Conservation (phyloP, 2,797 vertebrate genomes). For the Morus bassanus region DNA sequence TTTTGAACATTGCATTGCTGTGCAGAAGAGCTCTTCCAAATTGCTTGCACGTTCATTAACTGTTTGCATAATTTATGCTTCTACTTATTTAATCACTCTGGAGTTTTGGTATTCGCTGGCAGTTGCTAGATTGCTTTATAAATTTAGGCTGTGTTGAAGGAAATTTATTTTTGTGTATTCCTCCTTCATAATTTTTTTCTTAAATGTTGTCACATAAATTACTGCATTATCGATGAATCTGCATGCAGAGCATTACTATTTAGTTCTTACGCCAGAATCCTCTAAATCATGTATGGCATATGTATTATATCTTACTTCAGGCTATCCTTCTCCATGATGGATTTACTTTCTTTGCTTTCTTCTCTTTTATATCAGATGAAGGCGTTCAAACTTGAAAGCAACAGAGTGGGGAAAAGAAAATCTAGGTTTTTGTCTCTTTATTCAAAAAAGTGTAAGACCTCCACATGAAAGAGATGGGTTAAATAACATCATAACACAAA, state of each 20-base stretch:
- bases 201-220: constrained; percentile 58
- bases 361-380: constrained; percentile 7
- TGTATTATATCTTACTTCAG: constrained; percentile 54
- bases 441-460: neutral
- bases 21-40: neutral
- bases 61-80: constrained; percentile 7
- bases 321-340: neutral
- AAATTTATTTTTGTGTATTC: constrained; percentile 56
- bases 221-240: constrained; percentile 18
- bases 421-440: neutral
- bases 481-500: neutral
- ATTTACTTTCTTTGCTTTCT: constrained; percentile 10
- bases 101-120: constrained; percentile 6
- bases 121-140: constrained; percentile 64
- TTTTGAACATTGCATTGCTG: neutral
- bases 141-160: constrained; percentile 47
- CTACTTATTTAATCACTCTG: constrained; percentile 32
- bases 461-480: neutral
- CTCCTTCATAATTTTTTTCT: constrained; percentile 42
- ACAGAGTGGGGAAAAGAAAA: neutral
- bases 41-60: neutral
- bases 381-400: constrained; percentile 6
- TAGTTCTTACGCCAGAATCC: neutral
- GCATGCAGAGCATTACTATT: constrained; percentile 9
- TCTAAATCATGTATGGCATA: constrained; percentile 48